Percentiles rank a stretch among this genome's conserved stretches.
Conservation (phyloP, 2,888 invertebrate genomes). For the Frankliniella intonsa region DNA sequence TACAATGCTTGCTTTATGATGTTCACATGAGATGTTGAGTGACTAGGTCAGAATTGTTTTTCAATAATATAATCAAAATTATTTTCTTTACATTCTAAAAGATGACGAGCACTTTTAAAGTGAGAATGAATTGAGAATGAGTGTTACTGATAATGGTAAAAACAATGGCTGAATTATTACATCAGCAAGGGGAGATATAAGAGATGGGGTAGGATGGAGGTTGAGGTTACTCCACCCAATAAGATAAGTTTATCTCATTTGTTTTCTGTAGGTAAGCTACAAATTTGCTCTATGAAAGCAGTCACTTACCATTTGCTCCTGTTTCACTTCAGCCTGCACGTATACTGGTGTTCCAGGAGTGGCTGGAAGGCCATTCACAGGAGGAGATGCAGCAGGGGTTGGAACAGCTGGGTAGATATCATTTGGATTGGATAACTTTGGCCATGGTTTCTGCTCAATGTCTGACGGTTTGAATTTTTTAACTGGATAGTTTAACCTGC, state of each 20-base stretch:
- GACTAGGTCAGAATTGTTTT: too few species aligned
- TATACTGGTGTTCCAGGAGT: conserved; percentile 46
- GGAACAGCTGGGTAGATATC: conserved; percentile 28
- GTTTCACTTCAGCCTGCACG: conserved; percentile 58
- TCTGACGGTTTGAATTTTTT: conserved; percentile 73
- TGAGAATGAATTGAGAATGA: background rate
- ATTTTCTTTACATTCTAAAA: too few species aligned
- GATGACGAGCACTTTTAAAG: background rate
- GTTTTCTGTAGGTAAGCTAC: too few species aligned
- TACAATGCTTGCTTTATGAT: too few species aligned
- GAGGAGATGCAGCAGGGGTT: conserved; percentile 34
- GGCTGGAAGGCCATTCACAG: conserved; percentile 39
- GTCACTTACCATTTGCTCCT: conserved; percentile 50
- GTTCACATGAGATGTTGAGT: too few species aligned
- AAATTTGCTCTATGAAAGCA: background rate
- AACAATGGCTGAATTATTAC: background rate
- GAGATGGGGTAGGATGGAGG: background rate
- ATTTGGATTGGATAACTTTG: conserved; percentile 33
- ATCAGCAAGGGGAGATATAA: background rate
- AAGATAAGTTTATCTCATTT: background rate
- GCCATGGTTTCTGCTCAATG: conserved; percentile 45
- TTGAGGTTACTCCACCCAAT: background rate
- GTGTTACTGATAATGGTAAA: background rate
- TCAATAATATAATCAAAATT: too few species aligned
- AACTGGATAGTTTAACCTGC: conserved; percentile 81